Evolutionary conservation across 2,888 invertebrate species (phyloP).

Genomic region (Harpagoxenus sublaevis): DNA sequence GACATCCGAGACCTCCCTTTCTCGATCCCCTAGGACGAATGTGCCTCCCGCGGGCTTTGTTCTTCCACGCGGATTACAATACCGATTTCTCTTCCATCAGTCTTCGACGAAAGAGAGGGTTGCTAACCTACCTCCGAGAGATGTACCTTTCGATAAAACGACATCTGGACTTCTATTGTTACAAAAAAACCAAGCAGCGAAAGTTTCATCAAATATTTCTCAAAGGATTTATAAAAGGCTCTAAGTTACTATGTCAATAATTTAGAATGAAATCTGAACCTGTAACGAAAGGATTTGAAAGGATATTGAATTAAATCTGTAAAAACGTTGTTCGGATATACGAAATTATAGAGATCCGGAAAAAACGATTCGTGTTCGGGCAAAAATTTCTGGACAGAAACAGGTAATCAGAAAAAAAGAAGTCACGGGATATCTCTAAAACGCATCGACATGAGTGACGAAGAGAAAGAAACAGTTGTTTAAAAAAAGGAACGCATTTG

Average conservation of each 20-base stretch:
- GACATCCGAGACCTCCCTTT: constrained; percentile 83
- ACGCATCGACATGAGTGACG: background rate
- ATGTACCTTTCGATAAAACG: constrained; percentile 69
- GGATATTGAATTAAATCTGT: background rate
- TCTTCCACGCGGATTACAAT: constrained; percentile 77
- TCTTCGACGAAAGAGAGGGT: constrained; percentile 70
- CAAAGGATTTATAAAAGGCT: background rate
- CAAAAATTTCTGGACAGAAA: background rate
- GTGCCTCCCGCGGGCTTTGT: constrained; percentile 75
- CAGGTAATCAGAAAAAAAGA: constrained; percentile 8
- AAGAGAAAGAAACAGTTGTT: constrained; percentile 63
- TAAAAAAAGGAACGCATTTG: constrained; percentile 66
- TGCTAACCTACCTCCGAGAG: constrained; percentile 59
- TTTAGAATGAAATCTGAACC: background rate
- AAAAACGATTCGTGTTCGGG: background rate
- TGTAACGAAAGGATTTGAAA: background rate
- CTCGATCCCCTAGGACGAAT: constrained; percentile 66
- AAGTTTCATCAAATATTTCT: background rate
- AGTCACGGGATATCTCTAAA: background rate
- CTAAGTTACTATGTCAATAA: background rate
- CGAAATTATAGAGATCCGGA: background rate
- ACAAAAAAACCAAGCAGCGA: constrained; percentile 20
- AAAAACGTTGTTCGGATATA: background rate
- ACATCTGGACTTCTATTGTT: constrained; percentile 67
- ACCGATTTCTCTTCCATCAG: constrained; percentile 73